Evolutionary conservation across 2,113 vertebrate genomes (phyloP).

Genomic region (Fregata magnificens): DNA sequence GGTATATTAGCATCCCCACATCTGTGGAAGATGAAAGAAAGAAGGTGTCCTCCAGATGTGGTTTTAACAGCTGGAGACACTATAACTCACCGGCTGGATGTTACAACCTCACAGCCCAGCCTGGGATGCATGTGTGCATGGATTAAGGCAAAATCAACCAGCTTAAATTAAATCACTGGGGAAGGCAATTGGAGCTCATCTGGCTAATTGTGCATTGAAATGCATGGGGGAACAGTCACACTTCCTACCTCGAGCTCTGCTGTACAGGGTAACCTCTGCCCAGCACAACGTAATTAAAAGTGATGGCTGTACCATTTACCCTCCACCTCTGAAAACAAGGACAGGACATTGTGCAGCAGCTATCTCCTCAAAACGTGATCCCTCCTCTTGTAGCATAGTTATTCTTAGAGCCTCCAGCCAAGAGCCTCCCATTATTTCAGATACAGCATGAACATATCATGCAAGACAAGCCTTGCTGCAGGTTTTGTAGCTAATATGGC

Average conservation of each 20-base stretch:
- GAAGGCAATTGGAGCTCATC: neutral
- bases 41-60: neutral
- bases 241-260: neutral
- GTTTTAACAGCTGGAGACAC: neutral
- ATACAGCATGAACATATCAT: neutral
- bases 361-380: neutral
- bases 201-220: neutral
- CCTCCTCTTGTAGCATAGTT: neutral
- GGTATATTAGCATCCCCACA: neutral
- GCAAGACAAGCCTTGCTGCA: slow-evolving; percentile 21
- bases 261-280: neutral
- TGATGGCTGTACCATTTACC: neutral
- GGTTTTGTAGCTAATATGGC: neutral
- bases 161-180: neutral
- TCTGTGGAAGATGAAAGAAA: neutral
- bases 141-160: neutral
- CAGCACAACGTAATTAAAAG: neutral
- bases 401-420: slow-evolving; percentile 8
- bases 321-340: neutral
- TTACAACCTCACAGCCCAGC: neutral
- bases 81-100: neutral
- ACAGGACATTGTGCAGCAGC: neutral
- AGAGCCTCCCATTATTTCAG: neutral
- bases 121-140: neutral
- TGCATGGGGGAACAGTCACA: neutral